Evolutionary conservation across 2,888 invertebrate species (phyloP), one percentile per base, ranked within the genome.

Genomic region (Marasmarcha lunaedactyla): DNA sequence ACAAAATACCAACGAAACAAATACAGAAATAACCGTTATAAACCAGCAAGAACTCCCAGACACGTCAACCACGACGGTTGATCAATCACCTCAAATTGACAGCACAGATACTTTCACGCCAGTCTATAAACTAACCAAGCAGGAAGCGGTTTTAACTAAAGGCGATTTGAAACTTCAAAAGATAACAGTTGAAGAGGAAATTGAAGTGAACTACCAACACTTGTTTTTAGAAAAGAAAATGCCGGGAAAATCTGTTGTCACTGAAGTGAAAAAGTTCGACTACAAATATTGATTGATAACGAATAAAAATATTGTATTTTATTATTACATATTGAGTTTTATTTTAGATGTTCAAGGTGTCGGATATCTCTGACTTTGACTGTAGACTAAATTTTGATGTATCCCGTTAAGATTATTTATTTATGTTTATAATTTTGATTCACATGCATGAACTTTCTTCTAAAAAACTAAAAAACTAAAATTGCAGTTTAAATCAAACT

Each of bases 151-250:
- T 0, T 55, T 67, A 1, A 64, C 61, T 0, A 79, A 76, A 44
- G 71, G 65, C 0, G 72, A 70, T 33, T 10, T 71, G 42, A 76
- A 67, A 39, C 46, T 69, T 1, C 71, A 74, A 37, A 77, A 73
- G 48, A 55, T 78, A 1, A 59, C 68, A 0, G 71, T 77, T 1
- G 63, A 65, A 0, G 79, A 79, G 42, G 69, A 78, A 11, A 57
- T 78, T 0, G 60, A 74, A 47, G 61, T 77, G 45, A 72, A 66
- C 45, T 74, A 59, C 42, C 62, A 70, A 44, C 70, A 79, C 56
- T 52, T 78, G 50, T 74, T 76, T 48, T 74, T 66, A 48, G 72
- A 73, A 38, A 54, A 69, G 33, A 62, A 59, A 0, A 40, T 47
- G 12, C 68, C 70, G 0, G 74, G 74, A 0, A 72, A 74, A 51